Evolutionary conservation across 2,797 vertebrate genomes (phyloP).

Genomic region (Macrochelys suwanniensis): DNA sequence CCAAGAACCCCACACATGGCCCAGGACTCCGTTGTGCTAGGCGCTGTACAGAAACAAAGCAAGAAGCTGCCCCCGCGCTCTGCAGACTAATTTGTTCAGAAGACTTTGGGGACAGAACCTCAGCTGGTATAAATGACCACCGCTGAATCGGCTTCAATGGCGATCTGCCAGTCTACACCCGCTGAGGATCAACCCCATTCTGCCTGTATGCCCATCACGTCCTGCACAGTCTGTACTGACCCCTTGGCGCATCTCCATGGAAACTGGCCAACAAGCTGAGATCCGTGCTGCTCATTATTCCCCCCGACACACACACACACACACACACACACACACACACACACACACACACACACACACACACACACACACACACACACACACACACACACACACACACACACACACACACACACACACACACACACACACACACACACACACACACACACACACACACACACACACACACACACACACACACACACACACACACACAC

Average conservation of each 20-base stretch:
- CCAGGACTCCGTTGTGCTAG: not conserved
- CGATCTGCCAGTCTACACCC: not conserved
- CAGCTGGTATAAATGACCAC: not conserved
- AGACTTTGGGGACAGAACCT: no score
- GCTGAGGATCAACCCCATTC: not conserved
- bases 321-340: no score
- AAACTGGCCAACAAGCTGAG: not conserved
- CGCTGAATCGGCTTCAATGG: not conserved
- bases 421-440: not conserved
- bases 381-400: no score
- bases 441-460: not conserved
- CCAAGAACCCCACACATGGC: not conserved
- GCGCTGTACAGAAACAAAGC: not conserved
- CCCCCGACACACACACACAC: not conserved
- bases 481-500: not conserved
- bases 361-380: not conserved
- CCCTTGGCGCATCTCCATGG: not conserved
- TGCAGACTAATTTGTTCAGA: not conserved
- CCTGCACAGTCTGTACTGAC: not conserved
- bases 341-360: not conserved
- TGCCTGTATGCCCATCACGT: not conserved
- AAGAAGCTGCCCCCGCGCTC: not conserved
- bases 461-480: no score
- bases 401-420: not conserved
- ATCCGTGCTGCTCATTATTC: not conserved